phyloP scores from a whole-genome alignment of 2,797 vertebrate genomes.

The Arctocebus calabarensis region DNA sequence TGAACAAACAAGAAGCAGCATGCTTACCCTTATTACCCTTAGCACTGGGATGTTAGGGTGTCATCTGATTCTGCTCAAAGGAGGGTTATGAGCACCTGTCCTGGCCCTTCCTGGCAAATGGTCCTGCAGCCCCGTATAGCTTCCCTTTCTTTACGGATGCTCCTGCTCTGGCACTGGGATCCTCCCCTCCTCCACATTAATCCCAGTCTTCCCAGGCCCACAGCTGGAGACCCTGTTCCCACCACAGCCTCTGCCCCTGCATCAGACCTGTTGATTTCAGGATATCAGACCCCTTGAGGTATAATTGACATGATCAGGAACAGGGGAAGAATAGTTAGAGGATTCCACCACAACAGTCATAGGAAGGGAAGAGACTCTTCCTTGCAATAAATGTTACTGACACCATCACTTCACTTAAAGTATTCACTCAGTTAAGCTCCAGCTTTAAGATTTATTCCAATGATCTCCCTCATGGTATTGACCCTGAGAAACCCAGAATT shows the following conservation, averaged over 20 bases:
- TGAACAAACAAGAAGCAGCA: neutral
- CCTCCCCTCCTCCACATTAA: neutral
- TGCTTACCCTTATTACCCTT: neutral
- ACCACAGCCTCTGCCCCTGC: neutral
- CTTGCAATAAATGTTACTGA: neutral
- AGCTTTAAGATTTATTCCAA: slow-evolving; percentile 18
- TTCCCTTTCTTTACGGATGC: neutral
- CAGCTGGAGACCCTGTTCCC: neutral
- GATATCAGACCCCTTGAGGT: neutral
- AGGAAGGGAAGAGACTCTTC: neutral
- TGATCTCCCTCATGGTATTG: neutral
- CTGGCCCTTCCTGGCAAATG: neutral
- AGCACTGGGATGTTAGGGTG: neutral
- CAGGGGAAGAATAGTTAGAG: too few species aligned
- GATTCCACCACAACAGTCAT: neutral
- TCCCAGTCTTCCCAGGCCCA: neutral
- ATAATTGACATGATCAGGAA: neutral
- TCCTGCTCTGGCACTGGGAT: neutral
- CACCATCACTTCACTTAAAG: slow-evolving; percentile 13
- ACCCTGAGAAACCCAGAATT: neutral
- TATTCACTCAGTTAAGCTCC: neutral
- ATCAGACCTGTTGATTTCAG: neutral
- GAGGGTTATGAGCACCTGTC: neutral
- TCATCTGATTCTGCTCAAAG: neutral
- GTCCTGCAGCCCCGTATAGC: neutral